phyloP scores from a whole-genome alignment of 2,113 vertebrate species.

The Megaceryle torquata region DNA sequence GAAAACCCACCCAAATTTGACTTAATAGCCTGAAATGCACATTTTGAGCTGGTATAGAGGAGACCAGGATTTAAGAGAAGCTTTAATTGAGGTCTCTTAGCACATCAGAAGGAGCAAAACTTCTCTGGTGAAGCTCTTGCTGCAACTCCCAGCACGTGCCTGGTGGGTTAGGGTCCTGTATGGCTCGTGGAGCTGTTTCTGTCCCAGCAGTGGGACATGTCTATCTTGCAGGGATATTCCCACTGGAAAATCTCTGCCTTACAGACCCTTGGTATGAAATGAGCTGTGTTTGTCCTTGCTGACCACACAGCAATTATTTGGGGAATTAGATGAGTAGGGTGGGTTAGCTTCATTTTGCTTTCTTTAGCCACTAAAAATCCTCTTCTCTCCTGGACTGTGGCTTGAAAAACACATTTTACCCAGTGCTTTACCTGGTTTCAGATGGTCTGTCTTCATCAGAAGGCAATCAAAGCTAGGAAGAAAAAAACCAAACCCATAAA shows the following conservation, averaged over 20 bases:
- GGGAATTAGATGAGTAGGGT: too few relatives aligned
- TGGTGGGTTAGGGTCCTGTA: too few relatives aligned
- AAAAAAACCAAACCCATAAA: neutral
- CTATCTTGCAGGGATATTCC: neutral
- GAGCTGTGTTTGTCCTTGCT: neutral
- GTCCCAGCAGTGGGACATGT: too few relatives aligned
- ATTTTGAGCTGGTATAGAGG: too few relatives aligned
- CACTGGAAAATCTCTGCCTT: neutral
- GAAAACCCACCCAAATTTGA: too few relatives aligned
- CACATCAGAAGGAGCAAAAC: too few relatives aligned
- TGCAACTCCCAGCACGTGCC: too few relatives aligned
- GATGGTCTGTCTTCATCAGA: neutral
- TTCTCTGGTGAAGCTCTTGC: too few relatives aligned
- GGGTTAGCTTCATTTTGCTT: neutral
- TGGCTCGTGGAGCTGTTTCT: neutral
- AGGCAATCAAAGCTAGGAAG: neutral
- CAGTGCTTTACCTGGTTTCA: neutral
- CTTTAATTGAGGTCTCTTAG: too few relatives aligned
- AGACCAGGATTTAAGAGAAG: too few relatives aligned
- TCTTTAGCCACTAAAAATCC: neutral
- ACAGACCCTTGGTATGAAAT: neutral
- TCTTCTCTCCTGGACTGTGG: neutral
- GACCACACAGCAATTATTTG: fast-evolving
- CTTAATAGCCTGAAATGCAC: too few relatives aligned
- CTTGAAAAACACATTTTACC: neutral